Base-by-base conservation (phyloP, 2,113 vertebrate genomes). In the Equus przewalskii region DNA sequence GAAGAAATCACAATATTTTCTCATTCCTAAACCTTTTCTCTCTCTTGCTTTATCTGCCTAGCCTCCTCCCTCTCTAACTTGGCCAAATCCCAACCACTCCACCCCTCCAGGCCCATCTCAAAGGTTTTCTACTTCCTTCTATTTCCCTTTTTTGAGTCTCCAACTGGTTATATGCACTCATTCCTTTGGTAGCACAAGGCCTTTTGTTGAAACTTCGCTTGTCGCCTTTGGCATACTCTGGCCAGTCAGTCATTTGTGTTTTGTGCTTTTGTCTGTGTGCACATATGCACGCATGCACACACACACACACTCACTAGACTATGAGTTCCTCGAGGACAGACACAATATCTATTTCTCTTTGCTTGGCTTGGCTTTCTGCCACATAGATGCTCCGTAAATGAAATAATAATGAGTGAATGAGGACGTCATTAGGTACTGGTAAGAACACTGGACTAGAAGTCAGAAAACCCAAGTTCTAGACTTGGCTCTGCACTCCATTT, bases 211-310 rank as follows among this genome's bases (percentile, higher is more conserved):
- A 67, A n/a, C 58, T 64, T 83, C 18, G 58, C 36, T 44, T 41
- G 44, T 6, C 46, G 67, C 62, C 18, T 73, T 36, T 60, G 33
- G 36, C 73, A 44, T 33, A 13, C 16, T 58, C 81, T 14, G 91
- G 69, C 81, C 21, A 30, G 51, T 33, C 5, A 54, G 46, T 78
- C 44, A 65, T 46, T 60, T 82, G 44, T 58, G 44, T 58, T 33
- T n/a, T 80, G 60, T 70, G 30, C 18, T 64, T 85, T 51, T 28
- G 36, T 41, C 30, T 86, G 4, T 12, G 15, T 15, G 2, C 13
- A 41, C 10, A 7, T 15, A 58, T 0, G 2, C 14, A 46, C 54
- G 36, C 10, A 3, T 54, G 16, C 58, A 16, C 10, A 5, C n/a
- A 9, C 30, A 44, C 44, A 3, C 16, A 0, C 22, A 14, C 41